Conservation (phyloP, 1,140 invertebrate genomes). For the Sipha flava region DNA sequence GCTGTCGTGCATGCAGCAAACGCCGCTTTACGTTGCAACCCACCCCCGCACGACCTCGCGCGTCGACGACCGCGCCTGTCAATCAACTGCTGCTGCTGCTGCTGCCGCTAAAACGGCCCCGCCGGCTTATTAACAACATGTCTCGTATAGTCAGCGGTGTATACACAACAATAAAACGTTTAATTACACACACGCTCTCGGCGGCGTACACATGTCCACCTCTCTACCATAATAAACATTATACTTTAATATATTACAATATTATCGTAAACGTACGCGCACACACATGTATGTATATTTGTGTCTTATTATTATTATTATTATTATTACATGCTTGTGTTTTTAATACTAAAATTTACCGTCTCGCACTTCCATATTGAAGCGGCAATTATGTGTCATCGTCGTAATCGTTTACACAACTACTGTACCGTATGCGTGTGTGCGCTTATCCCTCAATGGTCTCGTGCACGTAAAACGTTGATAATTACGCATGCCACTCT, state of each 20-base stretch:
- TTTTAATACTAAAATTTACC: too few relatives aligned
- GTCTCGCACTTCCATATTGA: too few relatives aligned
- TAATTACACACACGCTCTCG: slow-evolving; percentile 13
- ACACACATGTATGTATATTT: neutral
- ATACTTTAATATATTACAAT: neutral
- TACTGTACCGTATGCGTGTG: too few relatives aligned
- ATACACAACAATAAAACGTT: slow-evolving; percentile 12
- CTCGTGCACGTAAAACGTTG: too few relatives aligned
- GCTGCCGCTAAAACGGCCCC: neutral
- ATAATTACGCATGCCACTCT: too few relatives aligned
- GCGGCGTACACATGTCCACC: neutral
- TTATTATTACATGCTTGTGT: too few relatives aligned
- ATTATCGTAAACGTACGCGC: too few relatives aligned
- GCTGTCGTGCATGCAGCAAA: neutral
- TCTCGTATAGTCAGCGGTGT: neutral
- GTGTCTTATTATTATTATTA: neutral
- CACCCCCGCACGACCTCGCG: neutral
- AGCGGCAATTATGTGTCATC: too few relatives aligned
- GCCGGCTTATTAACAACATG: slow-evolving; percentile 19
- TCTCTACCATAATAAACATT: neutral
- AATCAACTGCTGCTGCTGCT: neutral
- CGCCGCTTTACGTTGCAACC: neutral
- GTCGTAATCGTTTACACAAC: too few relatives aligned
- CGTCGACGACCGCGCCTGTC: slow-evolving; percentile 12
- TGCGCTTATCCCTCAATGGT: too few relatives aligned